Conservation (phyloP, 2,888 invertebrate genomes). For the Biston betularia region DNA sequence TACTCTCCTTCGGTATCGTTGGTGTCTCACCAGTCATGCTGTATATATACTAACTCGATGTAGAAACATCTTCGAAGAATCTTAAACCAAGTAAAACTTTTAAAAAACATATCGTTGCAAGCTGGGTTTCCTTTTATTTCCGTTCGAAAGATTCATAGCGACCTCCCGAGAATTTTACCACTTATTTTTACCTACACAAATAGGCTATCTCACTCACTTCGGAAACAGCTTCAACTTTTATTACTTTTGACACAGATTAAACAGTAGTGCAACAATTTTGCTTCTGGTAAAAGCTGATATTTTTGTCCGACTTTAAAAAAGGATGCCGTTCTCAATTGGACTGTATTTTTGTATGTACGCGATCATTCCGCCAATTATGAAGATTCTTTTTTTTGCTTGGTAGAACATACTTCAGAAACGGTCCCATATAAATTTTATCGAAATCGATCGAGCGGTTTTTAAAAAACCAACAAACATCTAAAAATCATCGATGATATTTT, state of each 20-base stretch:
- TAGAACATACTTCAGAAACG: no score
- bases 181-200: slow-evolving; percentile 1
- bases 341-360: no score
- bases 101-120: slow-evolving; percentile 3
- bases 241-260: slow-evolving; percentile 31
- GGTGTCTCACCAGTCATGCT: no score
- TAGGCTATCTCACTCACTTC: background rate
- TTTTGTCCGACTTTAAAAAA: no score
- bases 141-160: slow-evolving; percentile 10
- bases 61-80: background rate
- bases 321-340: no score
- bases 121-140: background rate
- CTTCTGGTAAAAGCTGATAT: background rate
- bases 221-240: slow-evolving; percentile 39
- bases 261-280: slow-evolving; percentile 4
- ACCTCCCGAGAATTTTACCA: slow-evolving; percentile 6
- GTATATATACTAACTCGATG: background rate
- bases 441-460: no score
- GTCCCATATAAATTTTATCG: no score
- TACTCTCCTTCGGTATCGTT: no score
- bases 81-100: slow-evolving; percentile 6
- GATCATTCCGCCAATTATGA: no score
- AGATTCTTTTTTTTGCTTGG: no score
- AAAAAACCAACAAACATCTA: no score
- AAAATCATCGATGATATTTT: no score